These are phyloP conservation scores for Apus apus DNA, from an alignment of 2,113 vertebrate genomes.

Conservation along the genomic window DNA sequence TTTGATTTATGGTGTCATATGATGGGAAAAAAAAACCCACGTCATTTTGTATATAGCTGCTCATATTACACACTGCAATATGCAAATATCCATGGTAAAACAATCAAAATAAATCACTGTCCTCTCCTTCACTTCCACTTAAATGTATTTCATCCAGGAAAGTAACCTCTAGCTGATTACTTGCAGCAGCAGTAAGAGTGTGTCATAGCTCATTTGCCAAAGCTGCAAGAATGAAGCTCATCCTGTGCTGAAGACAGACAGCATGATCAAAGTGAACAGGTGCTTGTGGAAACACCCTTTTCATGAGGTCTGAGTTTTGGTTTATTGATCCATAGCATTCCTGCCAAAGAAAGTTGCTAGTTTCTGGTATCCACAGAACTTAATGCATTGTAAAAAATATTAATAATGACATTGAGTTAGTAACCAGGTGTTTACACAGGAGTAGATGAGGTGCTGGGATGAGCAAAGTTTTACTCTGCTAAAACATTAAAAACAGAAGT, in stretches of 20 bases:
- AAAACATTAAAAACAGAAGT: not conserved
- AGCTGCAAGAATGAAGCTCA: not conserved
- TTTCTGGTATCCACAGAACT: not conserved
- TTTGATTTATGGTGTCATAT: not conserved
- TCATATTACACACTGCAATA: not conserved
- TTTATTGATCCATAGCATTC: not conserved
- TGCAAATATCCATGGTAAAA: not conserved
- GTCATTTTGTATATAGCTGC: not conserved
- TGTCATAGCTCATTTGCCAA: constrained; percentile 22
- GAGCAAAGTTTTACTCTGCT: not conserved
- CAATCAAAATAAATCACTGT: not conserved
- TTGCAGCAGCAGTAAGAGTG: not conserved
- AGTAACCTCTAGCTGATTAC: not conserved
- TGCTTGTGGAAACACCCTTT: not conserved
- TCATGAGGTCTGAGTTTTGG: not conserved
- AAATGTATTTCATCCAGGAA: not conserved
- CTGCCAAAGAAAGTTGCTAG: not conserved
- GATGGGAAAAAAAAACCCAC: not conserved
- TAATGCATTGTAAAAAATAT: not conserved
- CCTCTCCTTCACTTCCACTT: not conserved
- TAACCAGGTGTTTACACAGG: not conserved
- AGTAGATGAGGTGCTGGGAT: not conserved
- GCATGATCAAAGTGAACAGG: not conserved
- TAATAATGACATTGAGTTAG: not conserved
- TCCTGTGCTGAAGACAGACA: not conserved